Conservation (phyloP, 2,113 vertebrate species). For the Machaerirhynchus nigripectus region DNA sequence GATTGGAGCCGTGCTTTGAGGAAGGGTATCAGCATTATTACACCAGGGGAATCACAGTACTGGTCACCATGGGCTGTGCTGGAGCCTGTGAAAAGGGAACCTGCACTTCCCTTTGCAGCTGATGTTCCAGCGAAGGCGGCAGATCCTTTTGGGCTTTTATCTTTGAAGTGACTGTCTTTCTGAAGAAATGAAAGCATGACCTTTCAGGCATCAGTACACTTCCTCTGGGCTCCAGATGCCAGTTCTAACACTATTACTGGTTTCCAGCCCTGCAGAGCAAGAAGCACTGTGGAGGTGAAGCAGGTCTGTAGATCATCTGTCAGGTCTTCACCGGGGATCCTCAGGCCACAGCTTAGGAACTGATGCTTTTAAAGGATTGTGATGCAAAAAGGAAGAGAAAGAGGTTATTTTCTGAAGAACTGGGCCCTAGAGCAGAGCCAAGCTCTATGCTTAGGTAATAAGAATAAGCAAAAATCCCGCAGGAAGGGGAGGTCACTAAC, state of each 20-base stretch:
- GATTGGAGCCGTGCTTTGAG: background rate
- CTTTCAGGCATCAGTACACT: background rate
- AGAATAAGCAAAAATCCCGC: background rate
- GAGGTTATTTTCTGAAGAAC: background rate
- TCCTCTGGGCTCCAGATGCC: background rate
- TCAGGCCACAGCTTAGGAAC: background rate
- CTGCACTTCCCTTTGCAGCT: background rate
- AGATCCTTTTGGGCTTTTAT: background rate
- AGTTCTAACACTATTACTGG: background rate
- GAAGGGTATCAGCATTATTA: background rate
- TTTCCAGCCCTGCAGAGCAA: background rate
- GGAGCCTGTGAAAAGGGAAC: background rate
- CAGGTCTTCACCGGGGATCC: background rate
- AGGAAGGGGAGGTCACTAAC: background rate
- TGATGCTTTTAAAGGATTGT: background rate
- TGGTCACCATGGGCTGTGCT: accelerated
- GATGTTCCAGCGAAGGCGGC: accelerated
- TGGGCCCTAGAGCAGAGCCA: background rate
- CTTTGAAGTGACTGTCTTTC: background rate
- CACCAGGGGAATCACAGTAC: background rate
- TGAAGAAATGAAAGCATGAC: background rate
- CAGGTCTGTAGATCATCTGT: background rate
- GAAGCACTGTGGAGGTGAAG: background rate
- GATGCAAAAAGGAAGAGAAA: background rate
- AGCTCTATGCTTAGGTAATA: background rate